Percentiles rank a stretch among this genome's conserved stretches.
These are phyloP conservation scores for Menidia beryllina DNA, from an alignment of 2,113 vertebrate genomes.

Conservation along the genomic window DNA sequence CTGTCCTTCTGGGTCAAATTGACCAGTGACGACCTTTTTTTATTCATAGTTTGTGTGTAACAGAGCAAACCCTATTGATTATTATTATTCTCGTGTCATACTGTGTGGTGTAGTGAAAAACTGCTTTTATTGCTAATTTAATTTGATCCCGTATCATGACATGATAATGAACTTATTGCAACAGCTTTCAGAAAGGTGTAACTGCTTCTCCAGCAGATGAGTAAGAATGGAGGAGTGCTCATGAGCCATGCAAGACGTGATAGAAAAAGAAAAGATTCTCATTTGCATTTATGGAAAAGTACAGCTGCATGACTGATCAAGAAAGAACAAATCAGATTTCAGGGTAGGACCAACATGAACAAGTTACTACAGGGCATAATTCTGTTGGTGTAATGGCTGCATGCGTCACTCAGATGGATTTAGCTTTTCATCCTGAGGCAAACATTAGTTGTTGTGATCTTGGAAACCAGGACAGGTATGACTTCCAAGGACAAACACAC, in stretches of 20 bases:
- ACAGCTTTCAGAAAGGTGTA: not conserved
- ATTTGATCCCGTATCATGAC: not conserved
- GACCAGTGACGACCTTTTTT: too few relatives aligned
- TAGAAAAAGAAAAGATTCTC: not conserved
- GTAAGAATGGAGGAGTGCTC: not conserved
- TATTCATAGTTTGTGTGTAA: not conserved
- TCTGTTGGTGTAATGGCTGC: not conserved
- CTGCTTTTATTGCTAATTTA: slow-evolving; percentile 6
- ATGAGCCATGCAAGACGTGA: not conserved
- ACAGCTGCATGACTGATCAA: not conserved
- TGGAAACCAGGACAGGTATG: not conserved
- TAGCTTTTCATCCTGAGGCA: not conserved
- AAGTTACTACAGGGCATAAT: not conserved
- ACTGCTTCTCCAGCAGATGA: not conserved
- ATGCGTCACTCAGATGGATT: not conserved
- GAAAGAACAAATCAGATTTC: not conserved
- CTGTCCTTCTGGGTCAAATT: slow-evolving; percentile 37
- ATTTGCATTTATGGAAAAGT: slow-evolving; percentile 46
- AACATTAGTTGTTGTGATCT: not conserved
- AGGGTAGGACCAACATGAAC: not conserved
- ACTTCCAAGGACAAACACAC: not conserved
- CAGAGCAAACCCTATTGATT: slow-evolving; percentile 8
- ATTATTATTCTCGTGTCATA: not conserved
- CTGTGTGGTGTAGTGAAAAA: not conserved
- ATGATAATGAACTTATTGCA: slow-evolving; percentile 7